Evolutionary conservation across 2,797 vertebrate species (phyloP), one percentile per base, ranked within the genome.

Genomic region (Sebastes glaucus): DNA sequence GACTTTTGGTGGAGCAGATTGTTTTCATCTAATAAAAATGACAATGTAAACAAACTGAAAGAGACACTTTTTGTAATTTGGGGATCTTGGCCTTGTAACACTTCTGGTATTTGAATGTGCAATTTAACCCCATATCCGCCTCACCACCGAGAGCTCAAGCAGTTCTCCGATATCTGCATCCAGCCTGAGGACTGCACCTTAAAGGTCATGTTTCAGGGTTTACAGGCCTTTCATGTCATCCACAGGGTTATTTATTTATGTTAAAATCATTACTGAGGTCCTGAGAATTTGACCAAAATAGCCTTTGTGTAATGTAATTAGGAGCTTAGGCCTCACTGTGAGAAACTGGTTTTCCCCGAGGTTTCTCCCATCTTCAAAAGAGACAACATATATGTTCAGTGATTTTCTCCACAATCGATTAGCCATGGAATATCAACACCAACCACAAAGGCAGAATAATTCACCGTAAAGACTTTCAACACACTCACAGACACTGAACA

Each of bases 101-200:
- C 67, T 42, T 77, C 32, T 78, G 87, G 77, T 25, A 81, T 84
- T 85, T 86, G 57, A 84, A 81, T 25, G 55, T 70, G 71, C 66
- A 81, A 81, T 85, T 63, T 70, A 79, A 82, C 38, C 74, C 75
- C n/a, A 56, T 59, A 33, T 65, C n/a, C 30, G 59, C 77, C 68
- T 42, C 68, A 61, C 65, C 66, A 64, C 61, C 76, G 49, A 80
- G 42, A 84, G 71, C 27, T 79, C 32, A 69, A 79, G 79, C 25
- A 62, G 28, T 53, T 86, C 22, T 77, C 63, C 23, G 11, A 83
- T 84, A 72, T 68, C 75, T 62, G 25, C 69, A 73, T 67, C 55
- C 52, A 70, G 22, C 42, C 77, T 11, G 23, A 62, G 23, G 42
- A 52, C 23, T 57, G 71, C 27, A 77, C 66, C 53, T 32, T 27